Evolutionary conservation across 2,113 vertebrate species (phyloP).

Genomic region (Cryptomyrus ogoouensis): DNA sequence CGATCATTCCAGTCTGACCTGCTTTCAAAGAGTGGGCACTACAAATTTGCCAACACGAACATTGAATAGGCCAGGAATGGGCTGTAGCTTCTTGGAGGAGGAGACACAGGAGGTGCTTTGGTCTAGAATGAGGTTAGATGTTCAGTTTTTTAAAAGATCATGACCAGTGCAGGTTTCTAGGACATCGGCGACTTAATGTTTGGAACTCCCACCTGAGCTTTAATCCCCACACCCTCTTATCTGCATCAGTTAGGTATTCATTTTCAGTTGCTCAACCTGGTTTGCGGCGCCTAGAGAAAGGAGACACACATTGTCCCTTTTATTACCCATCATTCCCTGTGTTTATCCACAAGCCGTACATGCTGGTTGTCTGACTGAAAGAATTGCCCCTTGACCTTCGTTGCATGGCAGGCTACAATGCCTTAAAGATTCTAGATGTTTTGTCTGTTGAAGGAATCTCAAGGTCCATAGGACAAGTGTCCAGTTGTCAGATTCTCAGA

Average conservation of each 20-base stretch:
- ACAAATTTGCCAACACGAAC: neutral
- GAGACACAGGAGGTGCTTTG: neutral
- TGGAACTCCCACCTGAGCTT: neutral
- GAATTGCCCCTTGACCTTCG: neutral
- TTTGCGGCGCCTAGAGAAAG: conserved; percentile 1
- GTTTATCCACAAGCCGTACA: conserved; percentile 9
- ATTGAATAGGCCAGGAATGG: neutral
- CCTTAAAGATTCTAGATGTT: neutral
- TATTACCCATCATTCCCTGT: neutral
- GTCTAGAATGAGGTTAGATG: neutral
- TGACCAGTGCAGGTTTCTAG: neutral
- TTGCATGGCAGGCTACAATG: neutral
- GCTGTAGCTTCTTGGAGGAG: neutral
- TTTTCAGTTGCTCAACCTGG: conserved; percentile 11
- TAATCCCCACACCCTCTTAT: neutral
- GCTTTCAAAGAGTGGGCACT: neutral
- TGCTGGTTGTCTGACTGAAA: neutral
- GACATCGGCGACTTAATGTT: neutral
- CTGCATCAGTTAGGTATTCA: conserved; percentile 1
- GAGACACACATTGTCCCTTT: neutral
- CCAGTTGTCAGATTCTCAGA: neutral
- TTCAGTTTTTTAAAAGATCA: neutral
- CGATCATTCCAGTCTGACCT: neutral
- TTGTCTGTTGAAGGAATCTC: neutral
- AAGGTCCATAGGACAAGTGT: neutral